phyloP scores from a whole-genome alignment of 2,797 vertebrate genomes.

The Anniella stebbinsi region DNA sequence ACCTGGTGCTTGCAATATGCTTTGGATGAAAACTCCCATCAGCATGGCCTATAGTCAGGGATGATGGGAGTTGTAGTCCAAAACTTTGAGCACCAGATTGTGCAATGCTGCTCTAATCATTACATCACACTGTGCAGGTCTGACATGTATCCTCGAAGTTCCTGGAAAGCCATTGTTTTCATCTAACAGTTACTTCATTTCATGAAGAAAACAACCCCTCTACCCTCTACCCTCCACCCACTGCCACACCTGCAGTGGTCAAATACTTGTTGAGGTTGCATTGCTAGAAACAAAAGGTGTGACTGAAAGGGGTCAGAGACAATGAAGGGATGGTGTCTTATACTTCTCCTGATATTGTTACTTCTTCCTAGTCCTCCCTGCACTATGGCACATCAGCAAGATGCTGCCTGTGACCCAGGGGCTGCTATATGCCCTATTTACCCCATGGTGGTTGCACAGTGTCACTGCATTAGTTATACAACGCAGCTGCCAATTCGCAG shows the following conservation, averaged over 20 bases:
- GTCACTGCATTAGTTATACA: too few species aligned
- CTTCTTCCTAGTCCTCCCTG: not conserved
- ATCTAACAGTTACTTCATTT: not conserved
- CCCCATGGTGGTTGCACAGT: too few species aligned
- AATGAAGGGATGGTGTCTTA: not conserved
- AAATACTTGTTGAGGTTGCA: not conserved
- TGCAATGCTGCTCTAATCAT: not conserved
- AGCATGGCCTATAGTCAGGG: too few species aligned
- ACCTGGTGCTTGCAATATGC: not conserved
- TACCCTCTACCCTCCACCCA: not conserved
- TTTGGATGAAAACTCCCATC: not conserved
- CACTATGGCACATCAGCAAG: not conserved
- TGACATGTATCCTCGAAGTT: not conserved
- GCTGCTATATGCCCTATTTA: too few species aligned
- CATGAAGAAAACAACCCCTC: not conserved
- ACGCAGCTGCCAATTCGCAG: too few species aligned
- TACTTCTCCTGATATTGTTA: not conserved
- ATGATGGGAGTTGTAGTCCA: too few species aligned
- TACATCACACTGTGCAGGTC: not conserved
- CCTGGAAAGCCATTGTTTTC: not conserved
- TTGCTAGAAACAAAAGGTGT: not conserved
- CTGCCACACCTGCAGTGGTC: not conserved
- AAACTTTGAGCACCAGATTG: not conserved
- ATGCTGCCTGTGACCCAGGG: not conserved
- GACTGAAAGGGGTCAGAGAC: not conserved